These are phyloP conservation scores for Platysteira castanea DNA, from an alignment of 2,113 vertebrate genomes.

Conservation along the genomic window DNA sequence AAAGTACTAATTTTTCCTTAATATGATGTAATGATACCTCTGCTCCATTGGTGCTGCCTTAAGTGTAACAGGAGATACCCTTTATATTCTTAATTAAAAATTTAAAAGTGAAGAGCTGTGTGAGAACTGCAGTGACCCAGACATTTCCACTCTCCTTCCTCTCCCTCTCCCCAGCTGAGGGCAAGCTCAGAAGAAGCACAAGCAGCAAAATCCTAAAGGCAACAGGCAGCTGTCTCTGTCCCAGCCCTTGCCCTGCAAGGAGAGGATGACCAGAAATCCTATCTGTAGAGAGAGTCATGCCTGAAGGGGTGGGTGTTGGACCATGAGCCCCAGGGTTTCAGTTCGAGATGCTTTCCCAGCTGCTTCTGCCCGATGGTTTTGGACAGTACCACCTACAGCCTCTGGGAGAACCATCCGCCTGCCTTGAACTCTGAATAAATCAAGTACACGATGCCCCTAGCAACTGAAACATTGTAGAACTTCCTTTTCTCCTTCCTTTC, in stretches of 20 bases:
- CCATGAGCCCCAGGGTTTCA: not conserved
- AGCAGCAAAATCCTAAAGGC: not conserved
- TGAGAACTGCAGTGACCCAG: not conserved
- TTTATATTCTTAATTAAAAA: slow-evolving; percentile 2
- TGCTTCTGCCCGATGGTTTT: not conserved
- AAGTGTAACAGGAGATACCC: not conserved
- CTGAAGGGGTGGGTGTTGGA: not conserved
- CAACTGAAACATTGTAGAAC: not conserved
- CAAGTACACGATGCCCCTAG: rapidly evolving
- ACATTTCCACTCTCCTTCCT: not conserved
- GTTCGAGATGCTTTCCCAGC: not conserved
- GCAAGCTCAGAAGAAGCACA: not conserved
- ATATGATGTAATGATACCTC: not conserved
- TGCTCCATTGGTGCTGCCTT: not conserved
- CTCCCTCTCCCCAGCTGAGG: not conserved
- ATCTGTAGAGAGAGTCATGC: not conserved
- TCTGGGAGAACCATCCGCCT: not conserved
- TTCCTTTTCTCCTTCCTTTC: not conserved
- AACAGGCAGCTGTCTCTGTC: not conserved
- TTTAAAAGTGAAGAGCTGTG: not conserved
- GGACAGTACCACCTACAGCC: not conserved
- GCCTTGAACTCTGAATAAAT: not conserved
- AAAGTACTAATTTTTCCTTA: not conserved
- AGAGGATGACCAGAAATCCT: not conserved
- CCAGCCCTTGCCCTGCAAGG: not conserved